Base-by-base conservation (phyloP, 2,888 invertebrate genomes). In the Dione juno region DNA sequence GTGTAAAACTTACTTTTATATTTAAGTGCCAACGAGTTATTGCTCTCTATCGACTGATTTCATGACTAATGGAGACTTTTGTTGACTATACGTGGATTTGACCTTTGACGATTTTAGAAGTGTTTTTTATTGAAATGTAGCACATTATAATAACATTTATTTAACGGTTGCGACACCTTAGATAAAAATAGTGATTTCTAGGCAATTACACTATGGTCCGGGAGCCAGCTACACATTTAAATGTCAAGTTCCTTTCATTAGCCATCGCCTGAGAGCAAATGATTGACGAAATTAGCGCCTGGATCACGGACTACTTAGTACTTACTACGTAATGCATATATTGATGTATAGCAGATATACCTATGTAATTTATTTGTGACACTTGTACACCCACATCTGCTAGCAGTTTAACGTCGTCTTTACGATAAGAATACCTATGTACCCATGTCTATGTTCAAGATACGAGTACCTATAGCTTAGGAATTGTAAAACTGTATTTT, bases 401-500 rank as follows among this genome's bases (percentile, higher is more conserved):
- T 50, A 35, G 48, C 35, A 41, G 37, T 16, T 16, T 19, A 3
- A 10, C 43, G 59, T 61, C 40, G 28, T 35, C 35, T 11, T 40
- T 63, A 63, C 53, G 14, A 52, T 19, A 13, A 68, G 19, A 53
- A 37, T 28, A 28, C 35, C 19, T 63, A 35, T 57, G 40, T 54
- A 54, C n/a, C 58, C 5, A 21, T 16, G 37, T 67, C 43, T 37
- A 59, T 53, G 45, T 59, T 74, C 77, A 50, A 69, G 63, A 69
- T 28, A 28, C 5, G n/a, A n/a, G n/a, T n/a, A n/a, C n/a, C n/a
- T 69, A 54, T 50, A 67, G 65, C 66, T 67, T 67, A 69, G 71
- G 67, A 67, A 71, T 73, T 73, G 73, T 75, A 64, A 71, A 71
- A 69, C 50, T 72, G 65, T 73, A 68, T 73, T 66, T 73, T 73